Base-by-base conservation (phyloP, 2,888 invertebrate genomes). In the Escarpia spicata region DNA sequence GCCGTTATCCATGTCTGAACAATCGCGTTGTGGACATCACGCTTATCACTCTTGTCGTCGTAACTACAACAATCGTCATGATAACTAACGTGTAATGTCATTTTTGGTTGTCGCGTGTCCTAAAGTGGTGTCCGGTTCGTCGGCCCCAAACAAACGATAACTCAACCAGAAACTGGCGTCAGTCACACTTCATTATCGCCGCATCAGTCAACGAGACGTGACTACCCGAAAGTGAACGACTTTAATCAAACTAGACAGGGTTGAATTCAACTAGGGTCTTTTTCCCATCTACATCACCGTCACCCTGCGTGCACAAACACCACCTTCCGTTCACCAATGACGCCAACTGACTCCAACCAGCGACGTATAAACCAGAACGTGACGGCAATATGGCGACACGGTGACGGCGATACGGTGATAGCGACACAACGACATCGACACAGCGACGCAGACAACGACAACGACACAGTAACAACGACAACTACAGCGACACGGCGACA, bases 61-160 rank as follows among this genome's bases (percentile, higher is more conserved):
- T 26, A 75, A 26, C 75, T n/a, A 19, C 15, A 26, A 26, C 75
- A n/a, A 15, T 75, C n/a, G 75, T 26, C 26, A 26, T 75, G 75
- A 75, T n/a, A 15, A 4, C 75, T 26, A 26, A 26, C 75, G 26
- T 6, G 75, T 75, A 19, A 19, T 75, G n/a, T n/a, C 75, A 15
- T 26, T 26, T 6, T 75, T 26, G n/a, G 19, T 26, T 26, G 75
- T 75, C 75, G 26, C 26, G 6, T 75, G 75, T 75, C 75, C 26
- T 26, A 75, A 15, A 26, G 75, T 75, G 75, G 75, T 75, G 26
- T 75, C 75, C 75, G 75, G 26, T 26, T 75, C 75, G 75, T 75
- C 75, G 75, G 75, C n/a, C 75, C 75, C n/a, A 75, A 75, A 75
- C n/a, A 75, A 75, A 26, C 26, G 75, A 75, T 75, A 75, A 75